phyloP scores from a whole-genome alignment of 2,888 invertebrate species.

The Catotricha subobsoleta region DNA sequence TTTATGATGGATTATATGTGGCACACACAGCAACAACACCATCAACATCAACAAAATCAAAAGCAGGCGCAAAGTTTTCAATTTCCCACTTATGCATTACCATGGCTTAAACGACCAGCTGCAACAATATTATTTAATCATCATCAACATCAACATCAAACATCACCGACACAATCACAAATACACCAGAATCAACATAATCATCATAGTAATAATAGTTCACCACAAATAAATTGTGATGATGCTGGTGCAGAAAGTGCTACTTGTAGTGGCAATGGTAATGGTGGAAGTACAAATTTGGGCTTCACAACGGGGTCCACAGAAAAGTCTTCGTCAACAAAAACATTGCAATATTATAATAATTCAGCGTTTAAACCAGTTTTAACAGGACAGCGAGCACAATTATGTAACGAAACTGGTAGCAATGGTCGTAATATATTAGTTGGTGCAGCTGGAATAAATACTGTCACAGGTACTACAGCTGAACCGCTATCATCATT shows the following conservation, averaged over 20 bases:
- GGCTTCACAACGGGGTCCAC: too few species aligned
- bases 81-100: slow-evolving; percentile 44
- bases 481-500: background rate
- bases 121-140: slow-evolving; percentile 2
- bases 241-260: too few species aligned
- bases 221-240: too few species aligned
- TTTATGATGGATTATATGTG: slow-evolving; percentile 68
- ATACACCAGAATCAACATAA: background rate
- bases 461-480: slow-evolving; percentile 17
- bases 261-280: too few species aligned
- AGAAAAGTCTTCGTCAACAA: too few species aligned
- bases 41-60: slow-evolving; percentile 20
- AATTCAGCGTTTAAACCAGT: slow-evolving; percentile 18
- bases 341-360: slow-evolving; percentile 12
- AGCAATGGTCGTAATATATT: background rate
- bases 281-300: too few species aligned
- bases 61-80: slow-evolving; percentile 29
- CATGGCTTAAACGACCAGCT: slow-evolving; percentile 39
- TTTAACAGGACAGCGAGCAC: slow-evolving; percentile 6
- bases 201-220: background rate
- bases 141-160: slow-evolving; percentile 3
- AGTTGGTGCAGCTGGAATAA: slow-evolving; percentile 13
- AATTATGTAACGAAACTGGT: slow-evolving; percentile 2
- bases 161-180: background rate
- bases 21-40: slow-evolving; percentile 35